Base-by-base conservation (phyloP, 2,797 vertebrate genomes). In the Poeciliopsis turneri region DNA sequence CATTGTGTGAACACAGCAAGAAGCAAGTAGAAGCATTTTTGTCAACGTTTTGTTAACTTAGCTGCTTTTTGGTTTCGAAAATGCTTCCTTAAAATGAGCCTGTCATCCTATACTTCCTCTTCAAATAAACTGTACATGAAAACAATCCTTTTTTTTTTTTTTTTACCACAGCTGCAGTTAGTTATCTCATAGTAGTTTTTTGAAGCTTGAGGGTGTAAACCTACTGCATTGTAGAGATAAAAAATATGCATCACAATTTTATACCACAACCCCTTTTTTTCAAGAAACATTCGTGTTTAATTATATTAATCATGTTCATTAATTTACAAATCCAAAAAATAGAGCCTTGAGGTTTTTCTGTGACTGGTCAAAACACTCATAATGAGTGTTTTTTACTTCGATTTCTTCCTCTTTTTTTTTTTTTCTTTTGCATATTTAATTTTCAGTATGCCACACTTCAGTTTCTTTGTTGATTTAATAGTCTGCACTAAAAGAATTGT, bases 381-480 rank as follows among this genome's bases (percentile, higher is more conserved):
- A 41, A 36, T 3, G 68, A 59, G 18, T 49, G 23, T 75, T 81
- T 55, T 55, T 18, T n/a, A 39, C 73, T 46, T n/a, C 13, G 12
- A 39, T 59, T 41, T 39, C 43, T 59, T 53, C 25, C 69, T 72
- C 8, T 25, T 53, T 78, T 41, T 49, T 78, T 41, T 49, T 51
- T 78, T 45, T 70, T 78, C 64, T 74, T 79, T 86, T 57, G 76
- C 49, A 70, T 30, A 53, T 15, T n/a, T 66, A 66, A 72, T 87
- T 23, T 87, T 69, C 80, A 76, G 84, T 73, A 82, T 78, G 2
- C 57, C 16, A 4, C 30, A 18, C 39, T 76, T 88, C 28, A 0
- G 76, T 79, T 87, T 79, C 84, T 84, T 86, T 45, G 33, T 57
- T 55, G 73, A 78, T 88, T 88, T 78, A 83, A 79, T 73, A 81